These are phyloP conservation scores for Sebastes trivittatus DNA, from an alignment of 2,797 vertebrate genomes.

Conservation along the genomic window DNA sequence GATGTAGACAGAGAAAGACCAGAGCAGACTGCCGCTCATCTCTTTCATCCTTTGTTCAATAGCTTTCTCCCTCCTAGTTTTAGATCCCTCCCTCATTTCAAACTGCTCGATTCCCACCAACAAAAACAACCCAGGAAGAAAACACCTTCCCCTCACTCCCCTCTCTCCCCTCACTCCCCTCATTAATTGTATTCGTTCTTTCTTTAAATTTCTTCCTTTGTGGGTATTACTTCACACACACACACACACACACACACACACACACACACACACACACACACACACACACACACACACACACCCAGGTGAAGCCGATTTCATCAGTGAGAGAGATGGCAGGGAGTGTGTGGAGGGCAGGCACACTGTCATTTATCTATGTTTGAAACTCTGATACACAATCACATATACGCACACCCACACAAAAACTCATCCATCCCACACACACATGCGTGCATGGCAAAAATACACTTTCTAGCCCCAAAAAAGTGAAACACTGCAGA, in stretches of 20 bases:
- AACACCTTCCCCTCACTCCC: neutral
- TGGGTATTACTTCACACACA: neutral
- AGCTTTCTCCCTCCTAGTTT: neutral
- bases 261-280: too few species aligned
- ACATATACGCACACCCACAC: conserved; percentile 22
- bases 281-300: neutral
- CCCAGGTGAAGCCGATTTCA: conserved; percentile 3
- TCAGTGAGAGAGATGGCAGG: conserved; percentile 49
- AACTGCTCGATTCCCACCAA: neutral
- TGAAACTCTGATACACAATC: conserved; percentile 21
- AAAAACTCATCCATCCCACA: conserved; percentile 13
- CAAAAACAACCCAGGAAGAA: neutral
- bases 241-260: too few species aligned
- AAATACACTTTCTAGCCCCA: neutral
- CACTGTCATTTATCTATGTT: conserved; percentile 58
- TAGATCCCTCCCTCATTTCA: conserved; percentile 6
- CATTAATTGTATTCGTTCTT: neutral
- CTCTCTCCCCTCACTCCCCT: neutral
- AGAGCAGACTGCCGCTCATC: neutral
- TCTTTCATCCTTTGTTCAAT: neutral
- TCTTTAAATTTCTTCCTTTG: neutral
- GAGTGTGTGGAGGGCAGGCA: conserved; percentile 40
- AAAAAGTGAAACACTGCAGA: conserved; percentile 16
- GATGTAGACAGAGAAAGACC: conserved; percentile 8
- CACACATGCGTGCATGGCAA: neutral